A percentile compares a stretch with the other conserved stretches of the same genome.
phyloP scores from a whole-genome alignment of 2,113 vertebrate species.

The Hypanus sabinus region DNA sequence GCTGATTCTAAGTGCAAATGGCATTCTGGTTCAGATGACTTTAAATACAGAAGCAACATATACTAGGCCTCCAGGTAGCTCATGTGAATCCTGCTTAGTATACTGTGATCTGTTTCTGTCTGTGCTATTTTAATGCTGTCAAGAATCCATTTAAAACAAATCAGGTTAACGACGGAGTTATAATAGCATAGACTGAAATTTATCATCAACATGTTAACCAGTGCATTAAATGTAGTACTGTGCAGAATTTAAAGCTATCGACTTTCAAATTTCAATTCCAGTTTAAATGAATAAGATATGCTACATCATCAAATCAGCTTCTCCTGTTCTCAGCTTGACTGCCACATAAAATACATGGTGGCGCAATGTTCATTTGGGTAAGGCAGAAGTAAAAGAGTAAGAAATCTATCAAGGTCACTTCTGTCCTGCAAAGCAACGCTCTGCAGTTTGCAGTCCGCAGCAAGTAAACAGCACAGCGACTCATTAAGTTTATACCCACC shows the following conservation, averaged over 20 bases:
- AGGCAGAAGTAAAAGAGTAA: neutral
- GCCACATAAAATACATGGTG: neutral
- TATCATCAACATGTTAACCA: neutral
- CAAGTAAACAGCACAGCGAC: neutral
- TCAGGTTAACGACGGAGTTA: neutral
- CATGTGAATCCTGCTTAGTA: neutral
- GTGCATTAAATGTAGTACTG: neutral
- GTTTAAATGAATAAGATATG: neutral
- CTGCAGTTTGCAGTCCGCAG: neutral
- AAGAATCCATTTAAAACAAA: conserved; percentile 2
- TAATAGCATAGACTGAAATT: neutral
- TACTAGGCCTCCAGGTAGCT: neutral
- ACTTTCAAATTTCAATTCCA: neutral
- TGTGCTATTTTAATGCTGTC: neutral
- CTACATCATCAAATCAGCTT: neutral
- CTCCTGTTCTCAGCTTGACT: neutral
- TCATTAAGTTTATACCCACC: neutral
- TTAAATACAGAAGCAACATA: neutral
- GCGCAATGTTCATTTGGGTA: neutral
- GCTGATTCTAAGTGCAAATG: neutral
- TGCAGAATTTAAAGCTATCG: neutral
- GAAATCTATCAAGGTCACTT: neutral
- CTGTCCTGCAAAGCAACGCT: neutral
- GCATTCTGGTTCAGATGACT: neutral
- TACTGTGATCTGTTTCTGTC: neutral